Evolutionary conservation across 2,888 invertebrate species (phyloP), one percentile per base, ranked within the genome.

Genomic region (Ophion slaviceki): DNA sequence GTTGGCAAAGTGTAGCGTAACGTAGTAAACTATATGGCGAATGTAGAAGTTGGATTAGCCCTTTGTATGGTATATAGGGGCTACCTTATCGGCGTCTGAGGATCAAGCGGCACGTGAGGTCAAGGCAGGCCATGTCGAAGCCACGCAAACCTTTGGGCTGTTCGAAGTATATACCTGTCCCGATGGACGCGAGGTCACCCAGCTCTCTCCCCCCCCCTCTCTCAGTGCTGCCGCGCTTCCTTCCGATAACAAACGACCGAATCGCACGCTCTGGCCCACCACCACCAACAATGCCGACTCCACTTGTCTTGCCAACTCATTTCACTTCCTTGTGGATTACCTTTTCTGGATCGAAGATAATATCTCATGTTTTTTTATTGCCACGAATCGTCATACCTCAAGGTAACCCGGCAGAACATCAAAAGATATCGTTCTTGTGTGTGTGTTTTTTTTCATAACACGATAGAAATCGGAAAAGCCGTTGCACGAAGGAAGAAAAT

Each of bases 61-160:
- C 85, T 87, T 81, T 87, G 83, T 76, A 82, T 70, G 82, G 86
- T 62, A 86, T 79, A 87, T 82, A 68, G 66, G 84, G 87, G 80
- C 85, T 88, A 88, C 88, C 90, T 91, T 90, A 90, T 90, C 91
- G 87, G 80, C 61, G 66, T 75, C 82, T 82, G 79, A 86, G 84
- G 82, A 90, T 90, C 90, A 84, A 87, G 80, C 87, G 79, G 87
- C 88, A 86, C 87, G 89, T 87, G 90, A 91, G 91, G 91, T 91
- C 91, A 91, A 91, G 91, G 91, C 90, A 89, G 90, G 88, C 89
- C 90, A 88, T 77, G 85, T 87, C 89, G 87, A 85, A 83, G 87
- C 89, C 90, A 90, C 89, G 90, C 89, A 87, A 90, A 82, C 88
- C 85, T 72, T 80, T 84, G 67, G 75, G 61, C 64, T 76, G 24